Conservation (phyloP, 2,888 invertebrate species). For the Caenorhabditis macrosperma region DNA sequence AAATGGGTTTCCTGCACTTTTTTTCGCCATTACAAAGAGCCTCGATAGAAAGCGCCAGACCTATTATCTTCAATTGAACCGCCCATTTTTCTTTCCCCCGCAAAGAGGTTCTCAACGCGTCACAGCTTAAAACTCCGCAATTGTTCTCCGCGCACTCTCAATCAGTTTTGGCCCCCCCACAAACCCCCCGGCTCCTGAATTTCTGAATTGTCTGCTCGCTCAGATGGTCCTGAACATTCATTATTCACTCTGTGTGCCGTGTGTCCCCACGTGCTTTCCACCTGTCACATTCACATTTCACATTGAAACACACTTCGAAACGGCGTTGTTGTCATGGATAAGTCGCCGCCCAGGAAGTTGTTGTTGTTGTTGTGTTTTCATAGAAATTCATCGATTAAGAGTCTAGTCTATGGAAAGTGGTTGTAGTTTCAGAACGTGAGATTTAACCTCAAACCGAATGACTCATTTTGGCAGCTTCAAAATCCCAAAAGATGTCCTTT, state of each 20-base stretch:
- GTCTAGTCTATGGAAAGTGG: too few species aligned
- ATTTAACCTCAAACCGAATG: too few species aligned
- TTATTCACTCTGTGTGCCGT: background rate
- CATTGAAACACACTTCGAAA: background rate
- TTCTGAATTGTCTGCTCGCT: constrained; percentile 1
- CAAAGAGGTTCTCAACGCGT: too few species aligned
- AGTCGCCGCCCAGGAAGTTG: background rate
- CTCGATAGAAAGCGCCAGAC: too few species aligned
- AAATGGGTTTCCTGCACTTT: background rate
- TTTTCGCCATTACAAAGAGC: background rate
- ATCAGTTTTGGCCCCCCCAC: too few species aligned
- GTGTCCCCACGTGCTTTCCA: background rate
- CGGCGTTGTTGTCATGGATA: background rate
- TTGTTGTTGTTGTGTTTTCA: too few species aligned
- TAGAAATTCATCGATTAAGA: too few species aligned
- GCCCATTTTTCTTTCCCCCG: too few species aligned
- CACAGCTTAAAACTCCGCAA: background rate
- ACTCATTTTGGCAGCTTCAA: too few species aligned
- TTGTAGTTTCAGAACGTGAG: too few species aligned
- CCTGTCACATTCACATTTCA: constrained; percentile 12
- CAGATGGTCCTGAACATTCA: background rate
- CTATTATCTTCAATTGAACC: too few species aligned
- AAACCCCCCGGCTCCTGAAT: constrained; percentile 20
- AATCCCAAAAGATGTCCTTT: background rate
- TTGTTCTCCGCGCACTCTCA: background rate